Conservation (phyloP, 2,888 invertebrate genomes). For the Mycalesis mineus region DNA sequence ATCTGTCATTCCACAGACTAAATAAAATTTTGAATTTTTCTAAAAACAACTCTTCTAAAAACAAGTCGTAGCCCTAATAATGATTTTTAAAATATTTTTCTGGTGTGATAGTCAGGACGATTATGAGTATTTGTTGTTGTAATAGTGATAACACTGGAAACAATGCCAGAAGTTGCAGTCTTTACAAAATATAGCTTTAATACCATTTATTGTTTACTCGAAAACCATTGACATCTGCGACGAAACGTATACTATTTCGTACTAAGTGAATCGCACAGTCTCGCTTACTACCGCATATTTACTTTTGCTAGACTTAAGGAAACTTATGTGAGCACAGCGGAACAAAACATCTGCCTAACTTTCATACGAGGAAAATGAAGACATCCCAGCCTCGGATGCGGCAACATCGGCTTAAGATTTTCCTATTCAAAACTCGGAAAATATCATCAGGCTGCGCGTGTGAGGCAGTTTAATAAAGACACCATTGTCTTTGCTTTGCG, state of each 20-base stretch:
- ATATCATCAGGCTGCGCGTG: not conserved
- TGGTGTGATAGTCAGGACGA: too few species aligned
- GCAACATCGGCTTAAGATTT: not conserved
- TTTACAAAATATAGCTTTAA: too few species aligned
- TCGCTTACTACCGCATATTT: conserved; percentile 19
- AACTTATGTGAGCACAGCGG: conserved; percentile 20
- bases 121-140: too few species aligned
- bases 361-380: conserved; percentile 20
- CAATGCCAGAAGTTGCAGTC: too few species aligned
- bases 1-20: too few species aligned
- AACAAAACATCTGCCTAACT: conserved; percentile 22
- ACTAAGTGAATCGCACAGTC: not conserved
- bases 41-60: too few species aligned
- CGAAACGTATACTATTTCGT: not conserved
- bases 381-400: not conserved
- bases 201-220: too few species aligned
- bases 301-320: conserved; percentile 14
- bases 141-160: too few species aligned
- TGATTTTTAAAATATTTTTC: too few species aligned
- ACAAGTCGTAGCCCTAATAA: too few species aligned
- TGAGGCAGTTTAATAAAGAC: not conserved
- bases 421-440: conserved; percentile 1
- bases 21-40: too few species aligned
- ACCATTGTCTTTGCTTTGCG: not conserved
- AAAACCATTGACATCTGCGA: not conserved